A percentile compares a stretch with the other conserved stretches of the same genome.
phyloP scores from a whole-genome alignment of 2,113 vertebrate species.

The Haemorhous mexicanus region DNA sequence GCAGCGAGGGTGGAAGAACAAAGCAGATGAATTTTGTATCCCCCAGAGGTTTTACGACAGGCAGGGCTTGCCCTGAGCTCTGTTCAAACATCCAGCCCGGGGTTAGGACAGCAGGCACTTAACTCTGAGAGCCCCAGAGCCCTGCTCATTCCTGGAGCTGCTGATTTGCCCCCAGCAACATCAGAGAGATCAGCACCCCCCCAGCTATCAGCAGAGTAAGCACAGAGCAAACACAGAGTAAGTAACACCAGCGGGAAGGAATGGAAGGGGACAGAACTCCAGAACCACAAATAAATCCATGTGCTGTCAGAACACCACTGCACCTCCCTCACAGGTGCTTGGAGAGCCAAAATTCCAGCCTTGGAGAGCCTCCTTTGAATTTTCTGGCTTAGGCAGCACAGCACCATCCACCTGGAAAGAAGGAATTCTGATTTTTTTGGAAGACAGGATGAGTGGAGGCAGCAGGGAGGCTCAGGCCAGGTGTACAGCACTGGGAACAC shows the following conservation, averaged over 20 bases:
- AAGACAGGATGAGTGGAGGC: neutral
- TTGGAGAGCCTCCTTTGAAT: neutral
- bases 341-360: neutral
- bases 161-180: slow-evolving; percentile 3
- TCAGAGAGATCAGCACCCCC: neutral
- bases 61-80: slow-evolving; percentile 1
- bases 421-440: neutral
- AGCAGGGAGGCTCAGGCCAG: neutral
- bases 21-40: neutral
- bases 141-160: slow-evolving; percentile 21
- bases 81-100: slow-evolving; percentile 21
- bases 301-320: neutral
- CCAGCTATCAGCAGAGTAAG: neutral
- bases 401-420: neutral
- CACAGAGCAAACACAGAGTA: neutral
- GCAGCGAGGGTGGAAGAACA: neutral
- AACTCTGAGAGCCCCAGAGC: neutral
- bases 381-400: neutral
- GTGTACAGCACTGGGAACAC: neutral
- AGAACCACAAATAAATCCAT: neutral
- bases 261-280: neutral
- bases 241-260: neutral
- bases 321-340: neutral
- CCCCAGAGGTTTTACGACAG: neutral
- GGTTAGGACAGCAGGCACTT: slow-evolving; percentile 5